Conservation (phyloP, 1,140 invertebrate genomes). For the Drosophila sucinea region DNA sequence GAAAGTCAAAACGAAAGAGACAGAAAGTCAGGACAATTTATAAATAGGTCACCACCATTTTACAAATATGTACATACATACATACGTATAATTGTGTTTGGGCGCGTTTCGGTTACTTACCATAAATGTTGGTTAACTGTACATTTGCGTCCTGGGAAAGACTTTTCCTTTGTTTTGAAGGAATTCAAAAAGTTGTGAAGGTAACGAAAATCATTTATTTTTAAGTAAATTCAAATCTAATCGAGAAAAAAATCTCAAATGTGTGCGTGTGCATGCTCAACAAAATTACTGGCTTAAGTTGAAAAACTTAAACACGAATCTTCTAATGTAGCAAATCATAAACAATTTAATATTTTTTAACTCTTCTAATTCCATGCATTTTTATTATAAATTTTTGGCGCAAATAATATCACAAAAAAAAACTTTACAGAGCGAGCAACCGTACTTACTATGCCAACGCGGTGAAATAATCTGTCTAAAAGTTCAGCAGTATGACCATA, state of each 20-base stretch:
- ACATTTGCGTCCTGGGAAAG: conserved; percentile 1
- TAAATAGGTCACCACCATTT: conserved; percentile 61
- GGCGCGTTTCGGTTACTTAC: conserved; percentile 18
- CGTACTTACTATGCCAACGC: background rate
- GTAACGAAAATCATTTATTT: background rate
- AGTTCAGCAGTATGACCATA: background rate
- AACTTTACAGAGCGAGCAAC: background rate
- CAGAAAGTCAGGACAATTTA: conserved; percentile 13
- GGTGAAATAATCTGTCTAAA: background rate
- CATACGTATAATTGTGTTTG: background rate
- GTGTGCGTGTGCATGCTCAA: background rate
- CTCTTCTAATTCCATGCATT: background rate
- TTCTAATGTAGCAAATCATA: background rate
- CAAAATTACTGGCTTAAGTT: background rate
- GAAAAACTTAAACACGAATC: background rate
- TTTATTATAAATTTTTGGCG: background rate
- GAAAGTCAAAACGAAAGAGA: conserved; percentile 33
- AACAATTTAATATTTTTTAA: background rate
- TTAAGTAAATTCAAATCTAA: background rate
- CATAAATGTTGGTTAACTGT: conserved; percentile 30
- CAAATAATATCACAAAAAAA: background rate
- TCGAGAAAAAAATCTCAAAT: background rate
- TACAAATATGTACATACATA: background rate
- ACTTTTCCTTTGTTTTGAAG: background rate
- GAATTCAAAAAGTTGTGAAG: background rate